A percentile compares a stretch with the other conserved stretches of the same genome.
These are phyloP conservation scores for Coptodon bakossiorum DNA, from an alignment of 2,113 vertebrate genomes.

Conservation along the genomic window DNA sequence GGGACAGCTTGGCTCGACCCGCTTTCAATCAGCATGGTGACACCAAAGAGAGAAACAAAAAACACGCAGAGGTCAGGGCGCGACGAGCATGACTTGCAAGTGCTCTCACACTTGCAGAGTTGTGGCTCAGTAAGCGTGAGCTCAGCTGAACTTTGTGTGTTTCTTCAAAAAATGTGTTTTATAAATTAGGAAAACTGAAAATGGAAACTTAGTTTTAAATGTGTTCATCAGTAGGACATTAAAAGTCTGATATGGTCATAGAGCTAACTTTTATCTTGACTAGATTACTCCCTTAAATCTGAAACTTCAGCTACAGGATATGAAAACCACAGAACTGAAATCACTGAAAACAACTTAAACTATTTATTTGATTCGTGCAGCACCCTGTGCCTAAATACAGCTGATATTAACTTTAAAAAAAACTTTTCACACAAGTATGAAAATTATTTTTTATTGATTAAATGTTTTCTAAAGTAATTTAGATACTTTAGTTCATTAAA, in stretches of 20 bases:
- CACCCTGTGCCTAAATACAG: neutral
- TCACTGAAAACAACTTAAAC: neutral
- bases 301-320: neutral
- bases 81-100: neutral
- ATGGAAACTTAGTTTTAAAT: neutral
- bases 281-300: rapidly evolving
- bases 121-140: neutral
- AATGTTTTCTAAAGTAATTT: neutral
- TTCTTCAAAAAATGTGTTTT: neutral
- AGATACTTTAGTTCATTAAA: neutral
- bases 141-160: neutral
- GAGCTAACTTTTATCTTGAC: neutral
- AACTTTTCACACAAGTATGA: neutral
- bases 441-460: neutral
- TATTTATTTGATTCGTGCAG: rapidly evolving
- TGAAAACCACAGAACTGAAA: neutral
- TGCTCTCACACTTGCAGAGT: neutral
- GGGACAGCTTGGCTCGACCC: constrained; percentile 58
- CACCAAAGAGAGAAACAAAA: constrained; percentile 39
- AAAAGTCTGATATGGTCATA: neutral
- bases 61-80: constrained; percentile 15
- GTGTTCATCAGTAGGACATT: neutral
- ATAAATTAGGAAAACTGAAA: neutral
- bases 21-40: constrained; percentile 54
- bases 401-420: neutral